Base-by-base conservation (phyloP, 2,113 vertebrate species). In the Excalfactoria chinensis region DNA sequence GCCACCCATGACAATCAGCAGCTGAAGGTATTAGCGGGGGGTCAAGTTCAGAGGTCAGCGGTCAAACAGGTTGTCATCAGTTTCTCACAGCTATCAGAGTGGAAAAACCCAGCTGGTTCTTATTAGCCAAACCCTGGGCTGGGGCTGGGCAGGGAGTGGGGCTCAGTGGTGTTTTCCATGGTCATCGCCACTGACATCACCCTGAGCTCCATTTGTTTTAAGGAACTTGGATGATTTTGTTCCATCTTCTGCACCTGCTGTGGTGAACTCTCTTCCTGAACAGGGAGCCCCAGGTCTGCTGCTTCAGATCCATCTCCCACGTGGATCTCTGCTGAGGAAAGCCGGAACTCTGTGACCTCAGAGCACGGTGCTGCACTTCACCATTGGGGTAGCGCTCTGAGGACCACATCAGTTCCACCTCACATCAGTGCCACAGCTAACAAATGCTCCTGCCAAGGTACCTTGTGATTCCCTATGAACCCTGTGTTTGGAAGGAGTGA, bases 21-120 rank as follows among this genome's bases (percentile, higher is more conserved):
- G 98, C 98, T 98, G 98, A 98, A 98, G 98, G 97, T 98, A 98
- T 98, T 98, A 98, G 98, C 97, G 84, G 68, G 64, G 92, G 96
- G 97, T 98, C 98, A 98, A 98, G 98, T 98, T 99, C 98, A 97
- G 97, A 98, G 98, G 98, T 98, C 98, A 97, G 91, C 63, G 97
- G 97, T 98, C 98, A 98, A 98, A 97, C 96, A 97, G 97, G 97
- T 97, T 98, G 97, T 97, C 98, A 97, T 97, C 95, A 97, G 95
- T 98, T 98, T 98, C 97, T 97, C 97, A 95, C 97, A 97, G 97
- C 97, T 94, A 97, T 97, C 97, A 80, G 96, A 97, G 93, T 95
- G 90, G 93, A 93, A 94, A 90, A 93, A 96, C 96, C 97, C 97
- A 98, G 98, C 98, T 98, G 98, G 94, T 95, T 96, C 94, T 97